phyloP scores from a whole-genome alignment of 1,140 invertebrate species.

The Anagrus nilaparvatae region DNA sequence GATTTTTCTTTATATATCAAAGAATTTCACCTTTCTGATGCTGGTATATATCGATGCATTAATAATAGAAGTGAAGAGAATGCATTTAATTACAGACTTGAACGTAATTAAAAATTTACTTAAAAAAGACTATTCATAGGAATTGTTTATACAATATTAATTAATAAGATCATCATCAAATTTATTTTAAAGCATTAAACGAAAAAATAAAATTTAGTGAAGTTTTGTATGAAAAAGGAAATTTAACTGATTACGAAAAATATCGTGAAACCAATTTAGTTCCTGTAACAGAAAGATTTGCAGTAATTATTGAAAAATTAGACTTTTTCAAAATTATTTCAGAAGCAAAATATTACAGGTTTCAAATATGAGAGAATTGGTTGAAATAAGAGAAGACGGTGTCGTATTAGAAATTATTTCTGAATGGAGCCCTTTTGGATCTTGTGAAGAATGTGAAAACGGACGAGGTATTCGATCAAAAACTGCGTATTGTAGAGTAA shows the following conservation, averaged over 20 bases:
- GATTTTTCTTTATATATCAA: conserved; percentile 40
- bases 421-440: conserved; percentile 31
- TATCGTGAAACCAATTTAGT: conserved; percentile 39
- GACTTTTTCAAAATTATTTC: neutral
- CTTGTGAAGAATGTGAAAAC: conserved; percentile 28
- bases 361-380: conserved; percentile 30
- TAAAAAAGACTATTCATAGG: conserved; percentile 5
- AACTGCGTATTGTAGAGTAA: conserved; percentile 29
- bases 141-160: conserved; percentile 4
- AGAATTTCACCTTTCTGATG: conserved; percentile 30
- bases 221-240: conserved; percentile 33
- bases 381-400: conserved; percentile 27
- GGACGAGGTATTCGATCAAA: conserved; percentile 26
- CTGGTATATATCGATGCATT: conserved; percentile 43
- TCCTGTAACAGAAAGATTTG: conserved; percentile 30
- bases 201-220: conserved; percentile 1
- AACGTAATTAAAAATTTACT: conserved; percentile 29
- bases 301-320: conserved; percentile 19
- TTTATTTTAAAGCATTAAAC: conserved; percentile 7
- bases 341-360: conserved; percentile 18
- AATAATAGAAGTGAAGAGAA: conserved; percentile 34
- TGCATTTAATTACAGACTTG: conserved; percentile 44
- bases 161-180: conserved; percentile 9
- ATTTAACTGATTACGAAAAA: conserved; percentile 38
- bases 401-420: conserved; percentile 30